Evolutionary conservation across 2,113 vertebrate genomes (phyloP), one percentile per base, ranked within the genome.

Genomic region (Eolophus roseicapilla): DNA sequence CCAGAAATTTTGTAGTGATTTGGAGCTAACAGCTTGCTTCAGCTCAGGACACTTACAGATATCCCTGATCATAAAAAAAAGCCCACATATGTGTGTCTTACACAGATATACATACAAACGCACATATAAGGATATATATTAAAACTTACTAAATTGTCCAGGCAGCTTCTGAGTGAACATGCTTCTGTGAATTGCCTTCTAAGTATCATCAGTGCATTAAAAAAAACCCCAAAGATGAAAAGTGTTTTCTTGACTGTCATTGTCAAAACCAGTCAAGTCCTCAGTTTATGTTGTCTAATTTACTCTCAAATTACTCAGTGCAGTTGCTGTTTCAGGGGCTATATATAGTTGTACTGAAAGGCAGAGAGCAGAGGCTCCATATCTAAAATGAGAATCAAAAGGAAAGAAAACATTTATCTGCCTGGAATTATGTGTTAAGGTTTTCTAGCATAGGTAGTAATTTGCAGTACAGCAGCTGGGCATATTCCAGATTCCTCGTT

Each of bases 401-500:
- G 39, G 65, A 80, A 60, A 88, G 69, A 93, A 93, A 91, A 46
- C 63, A 68, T 86, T 90, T 95, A 73, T 91, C n/a, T 84, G 63
- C 55, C 83, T 73, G 71, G 76, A 88, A 74, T 44, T 94, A 55
- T 2, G 8, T 87, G 59, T 70, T 86, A 35, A 76, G 31, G 23
- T 93, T 94, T 88, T 92, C 64, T 46, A 77, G 79, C 47, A 77
- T 91, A 96, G 82, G 76, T 96, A 81, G 55, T 71, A 94, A 89
- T 93, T 92, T 69, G 78, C 82, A 71, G 78, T 77, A 39, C 52
- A 96, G 23, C 96, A 97, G 91, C 95, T 97, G 96, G 86, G 76
- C 92, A 88, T 96, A 87, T 88, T 96, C 91, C 87, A 82, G 88
- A 97, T 97, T 97, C 95, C 84, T 85, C 2, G 31, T 91, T 92